A percentile compares a stretch with the other conserved stretches of the same genome.
Evolutionary conservation across 2,888 invertebrate genomes (phyloP).

Genomic region (Tubulanus polymorphus): DNA sequence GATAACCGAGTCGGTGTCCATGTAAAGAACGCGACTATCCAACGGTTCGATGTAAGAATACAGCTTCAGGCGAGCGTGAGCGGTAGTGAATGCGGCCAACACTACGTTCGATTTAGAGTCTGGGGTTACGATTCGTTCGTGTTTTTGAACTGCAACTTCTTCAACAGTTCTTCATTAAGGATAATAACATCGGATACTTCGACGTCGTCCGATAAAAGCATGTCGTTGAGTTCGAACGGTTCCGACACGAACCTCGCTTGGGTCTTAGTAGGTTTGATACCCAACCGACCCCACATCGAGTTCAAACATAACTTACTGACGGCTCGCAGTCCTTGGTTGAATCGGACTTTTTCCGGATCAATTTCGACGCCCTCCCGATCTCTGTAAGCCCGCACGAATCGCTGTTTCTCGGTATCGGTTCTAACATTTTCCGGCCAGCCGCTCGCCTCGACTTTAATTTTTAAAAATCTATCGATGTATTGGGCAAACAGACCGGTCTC

Average conservation of each 20-base stretch:
- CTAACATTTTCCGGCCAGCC: slow-evolving; percentile 26
- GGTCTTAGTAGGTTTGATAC: neutral
- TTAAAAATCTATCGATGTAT: slow-evolving; percentile 36
- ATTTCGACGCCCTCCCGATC: slow-evolving; percentile 16
- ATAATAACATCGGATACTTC: slow-evolving; percentile 12
- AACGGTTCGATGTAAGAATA: slow-evolving; percentile 15
- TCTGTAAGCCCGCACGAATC: slow-evolving; percentile 24
- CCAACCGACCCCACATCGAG: slow-evolving; percentile 24
- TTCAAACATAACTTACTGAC: slow-evolving; percentile 20
- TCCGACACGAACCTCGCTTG: slow-evolving; percentile 5
- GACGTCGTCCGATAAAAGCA: slow-evolving; percentile 10
- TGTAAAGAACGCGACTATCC: slow-evolving; percentile 14
- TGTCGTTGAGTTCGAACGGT: slow-evolving; percentile 10
- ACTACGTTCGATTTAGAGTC: slow-evolving; percentile 17
- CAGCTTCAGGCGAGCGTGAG: slow-evolving; percentile 19
- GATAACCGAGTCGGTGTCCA: slow-evolving; percentile 22
- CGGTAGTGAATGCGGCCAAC: slow-evolving; percentile 14
- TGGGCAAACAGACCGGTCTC: slow-evolving; percentile 33
- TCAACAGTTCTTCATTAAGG: slow-evolving; percentile 14
- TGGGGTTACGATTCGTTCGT: slow-evolving; percentile 12
- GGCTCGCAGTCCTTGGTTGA: slow-evolving; percentile 17
- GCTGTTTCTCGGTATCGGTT: slow-evolving; percentile 21
- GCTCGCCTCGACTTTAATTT: slow-evolving; percentile 30
- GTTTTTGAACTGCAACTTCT: slow-evolving; percentile 9
- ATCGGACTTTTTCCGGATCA: slow-evolving; percentile 12